phyloP scores from a whole-genome alignment of 2,888 invertebrate genomes.

The Pachydiplax longipennis region DNA sequence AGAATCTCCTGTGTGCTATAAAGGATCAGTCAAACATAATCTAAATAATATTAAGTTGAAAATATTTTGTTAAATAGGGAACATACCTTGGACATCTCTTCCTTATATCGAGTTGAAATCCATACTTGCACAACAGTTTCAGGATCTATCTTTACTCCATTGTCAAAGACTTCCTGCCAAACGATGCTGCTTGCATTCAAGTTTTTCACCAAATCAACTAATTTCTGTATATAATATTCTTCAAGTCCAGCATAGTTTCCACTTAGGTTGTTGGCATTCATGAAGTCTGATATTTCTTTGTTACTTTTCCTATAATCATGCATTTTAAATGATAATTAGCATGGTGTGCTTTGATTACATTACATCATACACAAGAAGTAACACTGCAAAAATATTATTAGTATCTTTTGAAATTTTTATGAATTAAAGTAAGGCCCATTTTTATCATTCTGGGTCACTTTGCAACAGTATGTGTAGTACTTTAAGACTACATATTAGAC shows the following conservation, averaged over 20 bases:
- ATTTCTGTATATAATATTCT: slow-evolving; percentile 70
- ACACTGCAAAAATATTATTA: too few species aligned
- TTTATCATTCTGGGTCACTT: too few species aligned
- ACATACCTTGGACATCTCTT: slow-evolving; percentile 55
- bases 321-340: too few species aligned
- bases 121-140: slow-evolving; percentile 85
- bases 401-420: too few species aligned
- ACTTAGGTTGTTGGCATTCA: slow-evolving; percentile 65
- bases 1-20: too few species aligned
- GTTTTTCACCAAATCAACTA: slow-evolving; percentile 64
- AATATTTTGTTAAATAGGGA: not conserved
- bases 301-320: slow-evolving; percentile 67
- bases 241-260: slow-evolving; percentile 68
- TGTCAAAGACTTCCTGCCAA: slow-evolving; percentile 90
- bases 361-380: too few species aligned
- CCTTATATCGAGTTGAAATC: slow-evolving; percentile 63
- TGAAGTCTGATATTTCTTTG: slow-evolving; percentile 69
- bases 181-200: slow-evolving; percentile 68
- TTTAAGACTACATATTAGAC: too few species aligned
- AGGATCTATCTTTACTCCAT: slow-evolving; percentile 66
- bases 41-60: not conserved
- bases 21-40: too few species aligned
- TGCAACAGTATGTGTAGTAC: too few species aligned
- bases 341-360: too few species aligned
- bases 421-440: too few species aligned